Conservation (phyloP, 2,888 invertebrate genomes). For the Meliscaeva auricollis region DNA sequence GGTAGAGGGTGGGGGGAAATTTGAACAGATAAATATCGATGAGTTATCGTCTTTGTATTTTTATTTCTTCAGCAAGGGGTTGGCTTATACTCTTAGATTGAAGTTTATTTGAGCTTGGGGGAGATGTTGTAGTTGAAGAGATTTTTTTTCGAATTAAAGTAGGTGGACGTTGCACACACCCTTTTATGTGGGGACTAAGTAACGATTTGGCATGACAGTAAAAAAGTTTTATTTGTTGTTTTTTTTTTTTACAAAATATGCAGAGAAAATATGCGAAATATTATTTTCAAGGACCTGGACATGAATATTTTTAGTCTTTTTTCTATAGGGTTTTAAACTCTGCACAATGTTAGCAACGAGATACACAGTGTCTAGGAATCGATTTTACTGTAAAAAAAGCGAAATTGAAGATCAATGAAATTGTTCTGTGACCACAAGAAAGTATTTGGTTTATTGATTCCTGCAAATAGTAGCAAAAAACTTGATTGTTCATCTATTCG, state of each 20-base stretch:
- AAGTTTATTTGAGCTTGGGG: background rate
- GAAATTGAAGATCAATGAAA: too few species aligned
- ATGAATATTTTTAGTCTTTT: too few species aligned
- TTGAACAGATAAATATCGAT: background rate
- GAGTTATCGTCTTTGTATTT: background rate
- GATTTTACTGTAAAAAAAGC: too few species aligned
- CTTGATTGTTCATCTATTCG: too few species aligned
- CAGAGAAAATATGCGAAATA: background rate
- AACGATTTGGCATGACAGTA: background rate
- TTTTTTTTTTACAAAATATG: background rate
- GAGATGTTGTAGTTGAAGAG: background rate
- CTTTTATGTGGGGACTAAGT: background rate
- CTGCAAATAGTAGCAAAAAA: too few species aligned
- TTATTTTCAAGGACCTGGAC: background rate
- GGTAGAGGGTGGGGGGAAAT: background rate
- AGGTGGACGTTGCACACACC: background rate
- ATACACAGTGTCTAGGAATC: too few species aligned
- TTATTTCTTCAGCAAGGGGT: too few species aligned
- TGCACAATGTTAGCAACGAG: too few species aligned
- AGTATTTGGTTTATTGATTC: too few species aligned
- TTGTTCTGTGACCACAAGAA: too few species aligned
- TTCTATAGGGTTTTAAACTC: too few species aligned
- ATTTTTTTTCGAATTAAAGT: background rate
- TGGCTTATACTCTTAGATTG: too few species aligned
- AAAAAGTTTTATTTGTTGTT: background rate